Evolutionary conservation across 2,113 vertebrate genomes (phyloP), one percentile per base, ranked within the genome.

Genomic region (Zeus faber): DNA sequence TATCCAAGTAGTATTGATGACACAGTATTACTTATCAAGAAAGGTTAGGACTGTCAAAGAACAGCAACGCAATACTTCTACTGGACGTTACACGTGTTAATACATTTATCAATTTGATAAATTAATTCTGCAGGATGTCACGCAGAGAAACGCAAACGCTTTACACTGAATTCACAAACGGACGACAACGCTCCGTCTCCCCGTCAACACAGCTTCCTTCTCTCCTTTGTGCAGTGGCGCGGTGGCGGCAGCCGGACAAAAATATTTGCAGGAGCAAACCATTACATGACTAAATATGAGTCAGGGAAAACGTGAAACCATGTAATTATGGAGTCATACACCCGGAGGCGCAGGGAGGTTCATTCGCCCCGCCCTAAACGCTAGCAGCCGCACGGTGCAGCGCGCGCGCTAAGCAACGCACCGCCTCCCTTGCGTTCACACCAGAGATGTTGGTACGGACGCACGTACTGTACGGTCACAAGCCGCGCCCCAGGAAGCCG

Each of bases 251-350:
- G 77, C 65, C 71, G 21, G 65, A 46, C 62, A 57, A 25, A 58
- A 67, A 67, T 55, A 70, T 72, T 63, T 70, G 33, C 62, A 65
- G 54, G 49, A 65, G 55, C 65, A 75, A 79, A 74, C 60, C 73
- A 80, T 81, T 77, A 82, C 72, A 72, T 22, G 54, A 37, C 60
- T 26, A 64, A 66, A 82, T 78, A 65, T 77, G 67, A 75, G 67
- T 65, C 22, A 66, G 63, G 56, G 62, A 74, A 70, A 76, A 80
- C 35, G 27, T 65, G 65, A 80, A 74, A 72, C 72, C 79, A 54
- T 72, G 67, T 73, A 69, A 87, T 82, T 81, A 77, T 50, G 59
- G 48, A 40, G 62, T 73, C 63, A 68, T 56, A 25, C 52, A 52
- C 62, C 65, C 72, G 13, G 53, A 49, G 60, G 72, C 49, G 25